Percentiles rank a stretch among this genome's conserved stretches.
Conservation (phyloP, 2,888 invertebrate genomes). For the Panorpa germanica region DNA sequence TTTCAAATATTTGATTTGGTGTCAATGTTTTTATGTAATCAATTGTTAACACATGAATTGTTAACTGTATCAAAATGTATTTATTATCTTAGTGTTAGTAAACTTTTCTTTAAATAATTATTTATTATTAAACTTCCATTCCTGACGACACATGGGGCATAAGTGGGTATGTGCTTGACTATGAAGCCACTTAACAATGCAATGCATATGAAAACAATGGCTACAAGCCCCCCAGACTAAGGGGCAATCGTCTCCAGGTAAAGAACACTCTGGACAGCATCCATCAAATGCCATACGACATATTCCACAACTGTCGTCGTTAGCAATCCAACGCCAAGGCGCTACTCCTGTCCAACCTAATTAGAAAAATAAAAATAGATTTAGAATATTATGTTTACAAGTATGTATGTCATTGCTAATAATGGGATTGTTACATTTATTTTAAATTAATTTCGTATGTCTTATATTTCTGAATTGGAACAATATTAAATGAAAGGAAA, state of each 20-base stretch:
- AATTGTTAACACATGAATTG: too few relatives aligned
- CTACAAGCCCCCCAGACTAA: conserved; percentile 97
- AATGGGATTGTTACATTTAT: too few relatives aligned
- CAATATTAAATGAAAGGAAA: too few relatives aligned
- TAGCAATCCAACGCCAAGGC: conserved; percentile 97
- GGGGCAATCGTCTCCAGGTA: conserved; percentile 96
- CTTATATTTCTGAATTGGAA: too few relatives aligned
- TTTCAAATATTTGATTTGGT: too few relatives aligned
- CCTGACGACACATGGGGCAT: conserved; percentile 96
- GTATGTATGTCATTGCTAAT: too few relatives aligned
- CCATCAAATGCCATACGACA: conserved; percentile 98
- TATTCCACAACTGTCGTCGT: conserved; percentile 98
- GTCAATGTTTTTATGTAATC: too few relatives aligned
- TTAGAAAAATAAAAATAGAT: conserved; percentile 11
- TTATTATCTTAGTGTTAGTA: conserved; percentile 5
- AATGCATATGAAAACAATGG: conserved; percentile 99
- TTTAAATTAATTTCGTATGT: too few relatives aligned
- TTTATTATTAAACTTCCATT: conserved; percentile 92
- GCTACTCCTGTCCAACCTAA: conserved; percentile 88
- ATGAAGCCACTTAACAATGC: conserved; percentile 98
- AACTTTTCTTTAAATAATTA: too few relatives aligned
- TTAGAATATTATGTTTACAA: too few relatives aligned
- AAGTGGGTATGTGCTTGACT: conserved; percentile 74
- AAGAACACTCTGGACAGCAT: conserved; percentile 93
- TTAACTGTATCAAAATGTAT: too few relatives aligned